A percentile compares a stretch with the other conserved stretches of the same genome.
phyloP scores from a whole-genome alignment of 2,888 invertebrate species.

The Taphrorychus bicolor region DNA sequence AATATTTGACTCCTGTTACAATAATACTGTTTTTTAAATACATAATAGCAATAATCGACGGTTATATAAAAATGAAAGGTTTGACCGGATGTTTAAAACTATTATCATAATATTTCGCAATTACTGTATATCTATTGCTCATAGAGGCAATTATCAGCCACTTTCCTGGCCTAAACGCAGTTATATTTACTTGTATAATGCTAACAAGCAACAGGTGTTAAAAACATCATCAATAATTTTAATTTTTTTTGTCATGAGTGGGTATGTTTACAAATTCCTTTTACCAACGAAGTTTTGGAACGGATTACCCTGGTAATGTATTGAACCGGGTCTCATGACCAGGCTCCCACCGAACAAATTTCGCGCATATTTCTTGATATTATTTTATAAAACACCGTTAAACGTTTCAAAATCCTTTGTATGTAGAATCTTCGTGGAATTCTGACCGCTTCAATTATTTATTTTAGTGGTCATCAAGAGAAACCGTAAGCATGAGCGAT shows the following conservation, averaged over 20 bases:
- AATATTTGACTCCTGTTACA: too few species aligned
- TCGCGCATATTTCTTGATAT: background rate
- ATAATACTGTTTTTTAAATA: too few species aligned
- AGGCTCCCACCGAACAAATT: background rate
- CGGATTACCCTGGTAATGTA: too few species aligned
- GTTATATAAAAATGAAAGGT: conserved; percentile 9
- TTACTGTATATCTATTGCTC: background rate
- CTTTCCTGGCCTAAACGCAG: conserved; percentile 4
- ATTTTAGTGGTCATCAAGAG: too few species aligned
- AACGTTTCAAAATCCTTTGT: too few species aligned
- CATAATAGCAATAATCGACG: background rate
- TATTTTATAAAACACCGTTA: background rate
- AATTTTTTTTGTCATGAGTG: background rate
- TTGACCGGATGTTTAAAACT: conserved; percentile 2
- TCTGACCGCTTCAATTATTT: too few species aligned
- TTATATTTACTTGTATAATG: conserved; percentile 7
- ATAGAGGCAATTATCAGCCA: background rate
- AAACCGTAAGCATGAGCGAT: background rate
- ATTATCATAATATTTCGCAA: background rate
- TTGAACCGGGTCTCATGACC: too few species aligned
- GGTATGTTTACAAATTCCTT: background rate
- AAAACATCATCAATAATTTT: background rate
- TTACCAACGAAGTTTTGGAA: too few species aligned
- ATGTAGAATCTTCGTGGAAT: too few species aligned
- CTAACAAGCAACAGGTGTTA: conserved; percentile 10